Percentiles rank a stretch among this genome's conserved stretches.
Conservation (phyloP, 2,797 vertebrate species). For the Buceros bicornis region DNA sequence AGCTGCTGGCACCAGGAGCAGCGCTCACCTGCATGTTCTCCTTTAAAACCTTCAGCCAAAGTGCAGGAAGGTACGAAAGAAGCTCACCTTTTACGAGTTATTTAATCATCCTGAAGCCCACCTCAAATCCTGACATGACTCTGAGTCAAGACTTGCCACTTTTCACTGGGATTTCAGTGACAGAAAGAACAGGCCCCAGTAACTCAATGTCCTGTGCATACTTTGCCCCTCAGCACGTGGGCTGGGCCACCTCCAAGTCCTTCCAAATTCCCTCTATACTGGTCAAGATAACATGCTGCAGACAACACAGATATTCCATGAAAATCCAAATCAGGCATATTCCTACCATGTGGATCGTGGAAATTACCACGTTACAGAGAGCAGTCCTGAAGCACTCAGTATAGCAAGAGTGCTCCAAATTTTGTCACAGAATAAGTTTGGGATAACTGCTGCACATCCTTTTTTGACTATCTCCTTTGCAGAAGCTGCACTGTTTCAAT, state of each 20-base stretch:
- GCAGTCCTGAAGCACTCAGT: background rate
- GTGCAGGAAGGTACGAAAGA: background rate
- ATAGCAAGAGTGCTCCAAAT: background rate
- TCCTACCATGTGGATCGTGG: background rate
- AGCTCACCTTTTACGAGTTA: background rate
- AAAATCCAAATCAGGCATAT: background rate
- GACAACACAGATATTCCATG: background rate
- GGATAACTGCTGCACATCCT: fast-evolving
- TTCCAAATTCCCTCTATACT: background rate
- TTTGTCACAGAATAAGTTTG: background rate
- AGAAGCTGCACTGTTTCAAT: background rate
- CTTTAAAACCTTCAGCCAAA: background rate
- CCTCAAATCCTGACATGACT: background rate
- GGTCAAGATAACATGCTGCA: background rate
- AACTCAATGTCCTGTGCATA: background rate
- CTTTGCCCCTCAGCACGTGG: background rate
- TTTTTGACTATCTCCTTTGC: background rate
- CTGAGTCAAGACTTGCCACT: background rate
- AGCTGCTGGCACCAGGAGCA: background rate
- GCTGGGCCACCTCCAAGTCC: background rate
- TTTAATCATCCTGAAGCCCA: background rate
- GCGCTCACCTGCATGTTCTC: background rate
- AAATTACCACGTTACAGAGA: background rate
- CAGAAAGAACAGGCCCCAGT: background rate
- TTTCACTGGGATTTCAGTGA: background rate